Percentiles rank a stretch among this genome's conserved stretches.
Conservation (phyloP, 2,888 invertebrate genomes). For the Platypus cylindrus region DNA sequence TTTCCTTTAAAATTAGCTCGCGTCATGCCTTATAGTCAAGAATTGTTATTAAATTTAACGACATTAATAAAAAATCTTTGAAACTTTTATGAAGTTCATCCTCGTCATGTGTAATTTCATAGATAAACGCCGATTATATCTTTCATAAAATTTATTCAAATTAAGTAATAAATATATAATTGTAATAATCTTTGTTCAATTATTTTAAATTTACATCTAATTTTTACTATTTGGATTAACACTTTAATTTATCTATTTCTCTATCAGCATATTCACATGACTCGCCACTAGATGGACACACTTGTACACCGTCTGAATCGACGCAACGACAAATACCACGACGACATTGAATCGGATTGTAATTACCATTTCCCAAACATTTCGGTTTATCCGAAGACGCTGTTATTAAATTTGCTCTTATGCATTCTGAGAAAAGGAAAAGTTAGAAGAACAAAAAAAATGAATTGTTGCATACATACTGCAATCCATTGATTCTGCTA, state of each 20-base stretch:
- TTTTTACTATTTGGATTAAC: constrained; percentile 6
- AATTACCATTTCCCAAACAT: constrained; percentile 54
- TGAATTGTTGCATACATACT: constrained; percentile 50
- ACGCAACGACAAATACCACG: constrained; percentile 51
- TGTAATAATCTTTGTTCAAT: too few species aligned
- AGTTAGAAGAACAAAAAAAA: too few species aligned
- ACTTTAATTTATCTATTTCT: constrained; percentile 15
- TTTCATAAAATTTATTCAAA: too few species aligned
- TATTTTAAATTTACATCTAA: too few species aligned
- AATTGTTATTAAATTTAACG: too few species aligned
- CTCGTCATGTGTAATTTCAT: too few species aligned
- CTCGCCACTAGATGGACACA: constrained; percentile 12
- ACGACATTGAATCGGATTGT: constrained; percentile 46
- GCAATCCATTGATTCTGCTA: constrained; percentile 43
- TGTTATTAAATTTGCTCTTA: constrained; percentile 38
- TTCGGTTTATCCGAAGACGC: constrained; percentile 34
- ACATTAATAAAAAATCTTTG: too few species aligned
- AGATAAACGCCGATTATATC: too few species aligned
- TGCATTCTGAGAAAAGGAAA: constrained; percentile 42
- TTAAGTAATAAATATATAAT: too few species aligned
- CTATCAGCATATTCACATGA: constrained; percentile 21
- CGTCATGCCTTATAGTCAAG: too few species aligned
- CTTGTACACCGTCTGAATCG: constrained; percentile 46
- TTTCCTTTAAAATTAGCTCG: too few species aligned
- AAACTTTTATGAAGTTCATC: too few species aligned